Conservation (phyloP, 2,113 vertebrate genomes). For the Perca flavescens region DNA sequence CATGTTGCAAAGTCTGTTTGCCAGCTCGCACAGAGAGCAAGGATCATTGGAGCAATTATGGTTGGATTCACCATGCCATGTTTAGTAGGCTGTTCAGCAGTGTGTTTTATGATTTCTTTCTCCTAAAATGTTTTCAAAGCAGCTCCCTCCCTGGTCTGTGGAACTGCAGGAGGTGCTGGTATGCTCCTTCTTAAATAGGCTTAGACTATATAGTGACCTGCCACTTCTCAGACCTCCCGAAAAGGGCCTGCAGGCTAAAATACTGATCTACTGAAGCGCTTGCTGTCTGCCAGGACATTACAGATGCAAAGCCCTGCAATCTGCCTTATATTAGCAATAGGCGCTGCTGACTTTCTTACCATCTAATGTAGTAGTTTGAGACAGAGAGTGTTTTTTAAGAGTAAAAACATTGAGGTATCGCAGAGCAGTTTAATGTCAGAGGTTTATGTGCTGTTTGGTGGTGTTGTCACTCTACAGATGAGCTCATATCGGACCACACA, state of each 20-base stretch:
- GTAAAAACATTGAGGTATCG: conserved; percentile 69
- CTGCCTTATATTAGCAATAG: conserved; percentile 76
- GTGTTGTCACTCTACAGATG: conserved; percentile 70
- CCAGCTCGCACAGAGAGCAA: conserved; percentile 3
- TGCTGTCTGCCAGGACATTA: conserved; percentile 73
- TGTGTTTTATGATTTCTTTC: conserved; percentile 60
- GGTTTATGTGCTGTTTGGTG: conserved; percentile 79
- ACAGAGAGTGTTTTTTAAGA: conserved; percentile 65
- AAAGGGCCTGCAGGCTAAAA: conserved; percentile 68
- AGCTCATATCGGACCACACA: conserved; percentile 81
- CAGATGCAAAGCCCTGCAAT: conserved; percentile 65
- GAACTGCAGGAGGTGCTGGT: conserved; percentile 72
- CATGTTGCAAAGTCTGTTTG: conserved; percentile 12
- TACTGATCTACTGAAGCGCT: conserved; percentile 65
- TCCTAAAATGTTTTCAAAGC: conserved; percentile 63
- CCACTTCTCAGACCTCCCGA: conserved; percentile 76
- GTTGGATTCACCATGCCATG: conserved; percentile 45
- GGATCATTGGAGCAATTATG: conserved; percentile 46
- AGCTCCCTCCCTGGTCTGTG: conserved; percentile 50
- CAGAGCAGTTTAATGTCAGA: conserved; percentile 78
- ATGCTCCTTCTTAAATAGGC: conserved; percentile 72
- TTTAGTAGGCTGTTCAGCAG: conserved; percentile 51
- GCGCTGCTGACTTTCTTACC: conserved; percentile 56
- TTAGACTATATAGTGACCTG: conserved; percentile 75
- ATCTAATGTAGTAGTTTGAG: conserved; percentile 59